Evolutionary conservation across 2,888 invertebrate genomes (phyloP).

Genomic region (Drosophila cyrtoloma): DNA sequence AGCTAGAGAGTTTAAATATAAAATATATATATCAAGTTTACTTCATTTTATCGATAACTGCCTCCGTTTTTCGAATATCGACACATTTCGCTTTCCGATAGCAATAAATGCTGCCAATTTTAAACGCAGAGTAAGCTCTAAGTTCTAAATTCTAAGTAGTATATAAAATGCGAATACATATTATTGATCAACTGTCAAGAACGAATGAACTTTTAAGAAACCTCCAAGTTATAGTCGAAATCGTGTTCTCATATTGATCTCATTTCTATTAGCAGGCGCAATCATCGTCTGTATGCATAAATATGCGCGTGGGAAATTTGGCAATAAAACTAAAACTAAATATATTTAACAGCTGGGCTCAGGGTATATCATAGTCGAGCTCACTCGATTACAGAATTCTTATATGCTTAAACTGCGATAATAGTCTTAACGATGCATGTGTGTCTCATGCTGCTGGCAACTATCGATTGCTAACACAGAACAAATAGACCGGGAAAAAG

Average conservation of each 20-base stretch:
- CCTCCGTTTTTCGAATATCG: not conserved
- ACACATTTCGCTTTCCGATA: not conserved
- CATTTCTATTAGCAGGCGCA: not conserved
- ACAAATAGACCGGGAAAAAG: not conserved
- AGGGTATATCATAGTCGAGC: not conserved
- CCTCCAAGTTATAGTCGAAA: not conserved
- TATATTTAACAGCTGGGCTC: not conserved
- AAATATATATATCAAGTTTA: not conserved
- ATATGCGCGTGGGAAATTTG: not conserved
- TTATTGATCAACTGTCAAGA: not conserved
- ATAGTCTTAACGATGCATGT: not conserved
- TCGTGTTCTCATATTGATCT: not conserved
- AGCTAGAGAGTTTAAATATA: not conserved
- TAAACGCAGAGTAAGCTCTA: not conserved
- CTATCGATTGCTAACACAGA: not conserved
- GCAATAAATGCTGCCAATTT: not conserved
- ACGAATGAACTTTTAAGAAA: not conserved
- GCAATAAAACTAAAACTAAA: not conserved
- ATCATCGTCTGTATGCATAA: too few species aligned
- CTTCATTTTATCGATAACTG: not conserved
- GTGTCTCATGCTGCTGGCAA: not conserved
- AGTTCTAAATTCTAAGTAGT: too few species aligned
- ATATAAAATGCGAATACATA: not conserved
- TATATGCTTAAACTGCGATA: not conserved
- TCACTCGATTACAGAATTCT: not conserved